Evolutionary conservation across 2,888 invertebrate genomes (phyloP).

Genomic region (Nomada goodeniana): DNA sequence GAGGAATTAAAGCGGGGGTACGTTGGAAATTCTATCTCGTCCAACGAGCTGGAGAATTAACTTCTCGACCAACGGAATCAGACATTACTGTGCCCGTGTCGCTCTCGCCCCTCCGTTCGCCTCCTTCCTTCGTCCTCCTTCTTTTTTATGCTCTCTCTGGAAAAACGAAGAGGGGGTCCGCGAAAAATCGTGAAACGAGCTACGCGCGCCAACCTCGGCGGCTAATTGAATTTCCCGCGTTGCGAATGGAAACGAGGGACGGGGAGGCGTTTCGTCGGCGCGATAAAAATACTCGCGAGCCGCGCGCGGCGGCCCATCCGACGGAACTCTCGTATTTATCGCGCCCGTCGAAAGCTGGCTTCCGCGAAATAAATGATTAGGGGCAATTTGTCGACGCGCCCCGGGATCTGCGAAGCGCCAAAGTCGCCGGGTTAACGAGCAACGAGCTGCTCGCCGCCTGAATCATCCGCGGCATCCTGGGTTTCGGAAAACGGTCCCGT

Average conservation of each 20-base stretch:
- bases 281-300: neutral
- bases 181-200: constrained; percentile 28
- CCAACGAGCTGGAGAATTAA: constrained; percentile 33
- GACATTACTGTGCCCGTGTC: neutral
- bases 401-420: neutral
- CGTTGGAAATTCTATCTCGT: constrained; percentile 36
- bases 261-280: neutral
- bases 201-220: neutral
- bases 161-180: neutral
- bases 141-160: neutral
- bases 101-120: too few species aligned
- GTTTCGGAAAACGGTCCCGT: neutral
- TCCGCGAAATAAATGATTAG: neutral
- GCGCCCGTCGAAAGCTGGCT: neutral
- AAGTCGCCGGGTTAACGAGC: neutral
- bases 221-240: constrained; percentile 30
- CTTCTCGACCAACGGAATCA: constrained; percentile 8
- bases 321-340: neutral
- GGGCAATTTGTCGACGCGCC: neutral
- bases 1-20: neutral
- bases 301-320: neutral
- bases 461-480: neutral
- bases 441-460: too few species aligned
- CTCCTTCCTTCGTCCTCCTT: too few species aligned
- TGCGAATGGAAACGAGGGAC: constrained; percentile 18